Percentiles rank a stretch among this genome's conserved stretches.
Evolutionary conservation across 2,888 invertebrate species (phyloP).

Genomic region (Ophioninae sp.): DNA sequence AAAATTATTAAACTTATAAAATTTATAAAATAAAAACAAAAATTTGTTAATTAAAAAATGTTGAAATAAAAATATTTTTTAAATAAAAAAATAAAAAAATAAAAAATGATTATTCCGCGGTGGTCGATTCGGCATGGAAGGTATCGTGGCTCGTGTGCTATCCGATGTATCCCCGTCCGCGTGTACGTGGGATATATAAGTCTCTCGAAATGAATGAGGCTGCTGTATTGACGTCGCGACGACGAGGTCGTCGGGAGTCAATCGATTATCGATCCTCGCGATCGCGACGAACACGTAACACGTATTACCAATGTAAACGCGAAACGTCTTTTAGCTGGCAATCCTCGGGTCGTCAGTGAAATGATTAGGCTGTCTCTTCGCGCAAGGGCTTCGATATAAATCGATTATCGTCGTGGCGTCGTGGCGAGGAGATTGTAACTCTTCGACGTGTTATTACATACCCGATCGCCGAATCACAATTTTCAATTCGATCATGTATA

Average conservation of each 20-base stretch:
- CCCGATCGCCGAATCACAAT: constrained; percentile 11
- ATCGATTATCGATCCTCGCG: constrained; percentile 57
- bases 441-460: constrained; percentile 8
- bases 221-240: constrained; percentile 42
- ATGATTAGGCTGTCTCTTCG: constrained; percentile 43
- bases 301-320: constrained; percentile 10
- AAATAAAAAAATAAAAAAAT: not conserved
- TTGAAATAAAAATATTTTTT: too few species aligned
- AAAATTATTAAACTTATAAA: too few species aligned
- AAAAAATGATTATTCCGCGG: constrained; percentile 23
- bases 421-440: constrained; percentile 14
- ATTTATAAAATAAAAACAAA: too few species aligned
- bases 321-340: constrained; percentile 31
- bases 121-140: too few species aligned
- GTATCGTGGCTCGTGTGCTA: too few species aligned
- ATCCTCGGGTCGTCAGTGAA: constrained; percentile 48
- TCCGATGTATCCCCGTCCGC: not conserved
- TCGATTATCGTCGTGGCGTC: constrained; percentile 33
- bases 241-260: constrained; percentile 49
- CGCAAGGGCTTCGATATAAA: constrained; percentile 48
- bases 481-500: not conserved
- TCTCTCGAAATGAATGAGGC: constrained; percentile 49
- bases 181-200: constrained; percentile 14
- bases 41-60: too few species aligned
- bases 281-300: constrained; percentile 35